phyloP scores from a whole-genome alignment of 2,797 vertebrate genomes.

The Hyperoplus lanceolatus region DNA sequence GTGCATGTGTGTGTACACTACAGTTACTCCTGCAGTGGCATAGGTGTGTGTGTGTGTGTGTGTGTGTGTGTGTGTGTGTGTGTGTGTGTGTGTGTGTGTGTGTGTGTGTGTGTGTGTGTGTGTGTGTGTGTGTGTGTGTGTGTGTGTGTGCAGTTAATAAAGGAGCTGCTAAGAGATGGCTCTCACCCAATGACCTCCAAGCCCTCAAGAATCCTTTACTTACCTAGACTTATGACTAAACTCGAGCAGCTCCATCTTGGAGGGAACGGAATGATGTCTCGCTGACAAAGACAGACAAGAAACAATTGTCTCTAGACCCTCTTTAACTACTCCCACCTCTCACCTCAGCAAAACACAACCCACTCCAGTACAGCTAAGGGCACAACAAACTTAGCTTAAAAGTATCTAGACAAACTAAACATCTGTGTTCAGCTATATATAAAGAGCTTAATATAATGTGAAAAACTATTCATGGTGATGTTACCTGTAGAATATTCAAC shows the following conservation, averaged over 20 bases:
- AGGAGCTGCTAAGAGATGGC: conserved; percentile 81
- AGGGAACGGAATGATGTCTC: conserved; percentile 37
- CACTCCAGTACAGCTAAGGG: not conserved
- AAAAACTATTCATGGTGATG: not conserved
- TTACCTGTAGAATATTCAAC: not conserved
- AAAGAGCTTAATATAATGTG: not conserved
- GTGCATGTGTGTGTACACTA: conserved; percentile 9
- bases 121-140: conserved; percentile 25
- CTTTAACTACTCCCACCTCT: not conserved
- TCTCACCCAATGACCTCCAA: conserved; percentile 75
- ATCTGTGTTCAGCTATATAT: not conserved
- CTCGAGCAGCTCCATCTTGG: conserved; percentile 56
- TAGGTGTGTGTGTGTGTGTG: too few relatives aligned
- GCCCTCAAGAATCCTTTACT: conserved; percentile 72
- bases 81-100: not conserved
- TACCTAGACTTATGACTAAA: conserved; percentile 69
- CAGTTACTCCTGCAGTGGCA: not conserved
- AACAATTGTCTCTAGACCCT: conserved; percentile 26
- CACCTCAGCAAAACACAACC: conserved; percentile 1
- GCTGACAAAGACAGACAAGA: conserved; percentile 52
- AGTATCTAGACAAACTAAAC: not conserved
- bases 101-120: not conserved
- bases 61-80: too few relatives aligned
- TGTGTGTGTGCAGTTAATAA: conserved; percentile 79
- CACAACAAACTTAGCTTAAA: not conserved